Base-by-base conservation (phyloP, 2,797 vertebrate genomes). In the Sylvia borin region DNA sequence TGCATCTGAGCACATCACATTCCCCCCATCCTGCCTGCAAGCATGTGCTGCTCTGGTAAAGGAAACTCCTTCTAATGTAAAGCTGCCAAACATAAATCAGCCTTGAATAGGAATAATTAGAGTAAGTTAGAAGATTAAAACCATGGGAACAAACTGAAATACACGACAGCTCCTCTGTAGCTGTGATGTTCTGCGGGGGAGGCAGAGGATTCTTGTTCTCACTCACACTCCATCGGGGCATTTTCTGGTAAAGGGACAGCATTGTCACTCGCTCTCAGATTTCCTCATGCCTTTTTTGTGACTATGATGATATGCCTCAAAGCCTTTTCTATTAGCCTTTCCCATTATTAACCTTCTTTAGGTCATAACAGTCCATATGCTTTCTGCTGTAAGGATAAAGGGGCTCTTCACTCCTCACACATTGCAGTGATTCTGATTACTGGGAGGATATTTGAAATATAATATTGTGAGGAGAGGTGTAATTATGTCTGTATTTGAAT, bases 401-500 rank as follows among this genome's bases (percentile, higher is more conserved):
- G 86, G 94, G 84, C 94, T 95, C 93, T 97, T 96, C 95, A 96
- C 53, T 96, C 67, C 76, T 91, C 89, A 91, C 82, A 95, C 70
- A 86, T 77, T 93, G 92, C 85, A 83, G 73, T 14, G 82, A 90
- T 96, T 94, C 92, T 95, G 89, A 93, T 96, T 95, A 90, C 84
- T 79, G 79, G 74, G 76, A 96, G 79, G 81, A 70, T 74, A 94
- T 96, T 48, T 90, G 84, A 88, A 93, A 94, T 88, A 74, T 83
- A 85, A 91, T 83, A 88, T 80, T 85, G 86, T 79, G 85, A 95
- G 71, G 93, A 97, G 94, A 96, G 85, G 79, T 93, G 60, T 78
- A 92, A 97, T 97, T 96, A 96, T 66, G 85, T 45, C 76, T 81
- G 68, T 58, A 79, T 93, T 87, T 96, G 94, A 97, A 97, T 92